phyloP scores from a whole-genome alignment of 1,140 invertebrate species.

The Chrysoperla carnea region DNA sequence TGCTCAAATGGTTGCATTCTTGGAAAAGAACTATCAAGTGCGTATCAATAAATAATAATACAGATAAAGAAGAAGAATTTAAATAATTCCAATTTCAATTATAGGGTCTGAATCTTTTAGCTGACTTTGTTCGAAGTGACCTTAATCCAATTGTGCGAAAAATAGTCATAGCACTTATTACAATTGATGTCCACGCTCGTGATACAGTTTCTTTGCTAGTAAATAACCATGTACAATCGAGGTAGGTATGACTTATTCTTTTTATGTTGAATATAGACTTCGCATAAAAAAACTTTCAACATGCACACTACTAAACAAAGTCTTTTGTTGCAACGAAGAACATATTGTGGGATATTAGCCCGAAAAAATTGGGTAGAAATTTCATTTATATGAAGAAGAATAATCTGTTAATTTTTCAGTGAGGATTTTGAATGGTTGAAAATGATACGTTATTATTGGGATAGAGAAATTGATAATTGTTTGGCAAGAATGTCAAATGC shows the following conservation, averaged over 20 bases:
- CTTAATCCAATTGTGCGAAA: conserved; percentile 48
- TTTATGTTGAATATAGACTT: too few species aligned
- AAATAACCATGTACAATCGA: conserved; percentile 35
- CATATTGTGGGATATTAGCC: too few species aligned
- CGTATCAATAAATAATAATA: conserved; percentile 13
- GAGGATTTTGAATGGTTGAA: conserved; percentile 76
- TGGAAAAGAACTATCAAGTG: too few species aligned
- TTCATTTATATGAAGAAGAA: too few species aligned
- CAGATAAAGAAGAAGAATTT: conserved; percentile 40
- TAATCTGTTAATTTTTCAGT: too few species aligned
- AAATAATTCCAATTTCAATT: conserved; percentile 36
- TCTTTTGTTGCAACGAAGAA: too few species aligned
- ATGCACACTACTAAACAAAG: too few species aligned
- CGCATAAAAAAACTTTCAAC: too few species aligned
- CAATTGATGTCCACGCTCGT: conserved; percentile 71
- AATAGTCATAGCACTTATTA: conserved; percentile 67
- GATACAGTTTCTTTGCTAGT: conserved; percentile 63
- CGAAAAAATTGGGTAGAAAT: too few species aligned
- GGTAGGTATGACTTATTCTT: conserved; percentile 32
- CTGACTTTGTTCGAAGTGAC: conserved; percentile 52
- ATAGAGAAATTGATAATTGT: conserved; percentile 55
- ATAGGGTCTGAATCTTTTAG: conserved; percentile 58
- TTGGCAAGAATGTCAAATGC: conserved; percentile 59
- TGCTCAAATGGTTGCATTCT: conserved; percentile 6
- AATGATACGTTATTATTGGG: conserved; percentile 84